phyloP scores from a whole-genome alignment of 1,140 invertebrate species.

The Euschistus heros region DNA sequence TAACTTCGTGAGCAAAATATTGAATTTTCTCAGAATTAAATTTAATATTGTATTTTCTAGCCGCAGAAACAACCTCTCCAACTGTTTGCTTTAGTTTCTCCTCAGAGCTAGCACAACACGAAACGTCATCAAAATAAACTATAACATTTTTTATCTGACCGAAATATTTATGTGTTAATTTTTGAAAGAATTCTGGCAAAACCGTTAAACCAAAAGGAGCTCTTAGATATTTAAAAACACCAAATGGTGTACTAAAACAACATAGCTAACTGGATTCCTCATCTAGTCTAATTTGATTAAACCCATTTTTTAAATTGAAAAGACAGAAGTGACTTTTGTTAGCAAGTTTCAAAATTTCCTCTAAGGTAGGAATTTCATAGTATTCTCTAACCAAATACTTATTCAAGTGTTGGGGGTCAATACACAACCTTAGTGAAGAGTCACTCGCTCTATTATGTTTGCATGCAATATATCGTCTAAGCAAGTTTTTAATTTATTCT shows the following conservation, averaged over 20 bases:
- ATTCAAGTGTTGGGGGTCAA: constrained; percentile 35
- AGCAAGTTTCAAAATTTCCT: constrained; percentile 18
- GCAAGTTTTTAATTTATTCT: constrained; percentile 30
- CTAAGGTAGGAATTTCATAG: constrained; percentile 13
- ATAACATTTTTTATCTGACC: constrained; percentile 20
- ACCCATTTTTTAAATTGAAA: constrained; percentile 11
- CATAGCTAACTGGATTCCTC: constrained; percentile 10
- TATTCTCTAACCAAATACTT: constrained; percentile 23
- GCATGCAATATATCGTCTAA: constrained; percentile 29
- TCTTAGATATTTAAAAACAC: constrained; percentile 20
- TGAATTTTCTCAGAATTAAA: constrained; percentile 36
- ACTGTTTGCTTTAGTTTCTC: constrained; percentile 30
- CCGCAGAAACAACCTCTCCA: constrained; percentile 31
- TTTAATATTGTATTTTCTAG: constrained; percentile 33
- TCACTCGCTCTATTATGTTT: constrained; percentile 33
- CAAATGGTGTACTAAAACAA: constrained; percentile 2
- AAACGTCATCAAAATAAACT: constrained; percentile 34
- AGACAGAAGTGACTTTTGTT: constrained; percentile 13
- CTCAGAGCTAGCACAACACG: constrained; percentile 27
- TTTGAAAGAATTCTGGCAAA: constrained; percentile 26
- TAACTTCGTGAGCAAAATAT: too few relatives aligned
- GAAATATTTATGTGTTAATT: constrained; percentile 25
- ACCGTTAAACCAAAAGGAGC: constrained; percentile 25
- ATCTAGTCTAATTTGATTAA: constrained; percentile 7
- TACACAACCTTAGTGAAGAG: constrained; percentile 34